Evolutionary conservation across 2,113 vertebrate species (phyloP).

Genomic region (Cololabis saira): DNA sequence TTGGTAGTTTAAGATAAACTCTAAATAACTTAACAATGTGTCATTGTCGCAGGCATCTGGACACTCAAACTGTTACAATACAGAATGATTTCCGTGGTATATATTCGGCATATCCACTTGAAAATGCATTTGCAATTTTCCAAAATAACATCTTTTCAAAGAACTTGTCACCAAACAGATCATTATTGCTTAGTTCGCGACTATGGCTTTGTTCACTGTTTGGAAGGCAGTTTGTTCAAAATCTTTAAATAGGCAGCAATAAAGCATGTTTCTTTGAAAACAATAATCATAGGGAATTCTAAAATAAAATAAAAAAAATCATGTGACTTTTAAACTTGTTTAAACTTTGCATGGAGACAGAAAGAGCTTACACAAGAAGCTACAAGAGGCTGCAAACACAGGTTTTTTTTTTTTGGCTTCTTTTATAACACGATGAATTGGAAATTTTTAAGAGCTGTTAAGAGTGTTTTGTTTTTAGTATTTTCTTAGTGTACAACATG

Average conservation of each 20-base stretch:
- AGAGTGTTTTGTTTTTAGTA: no score
- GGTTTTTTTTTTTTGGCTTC: no score
- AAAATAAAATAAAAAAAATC: not conserved
- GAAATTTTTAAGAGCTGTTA: no score
- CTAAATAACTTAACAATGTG: conserved; percentile 14
- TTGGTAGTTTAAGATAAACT: conserved; percentile 15
- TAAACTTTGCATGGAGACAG: not conserved
- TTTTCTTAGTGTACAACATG: no score
- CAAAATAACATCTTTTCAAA: conserved; percentile 29
- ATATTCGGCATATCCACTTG: conserved; percentile 32
- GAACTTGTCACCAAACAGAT: conserved; percentile 30
- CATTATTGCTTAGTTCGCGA: conserved; percentile 28
- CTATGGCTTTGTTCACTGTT: conserved; percentile 12
- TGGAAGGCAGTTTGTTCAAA: conserved; percentile 26
- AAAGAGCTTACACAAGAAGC: no score
- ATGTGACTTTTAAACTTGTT: not conserved
- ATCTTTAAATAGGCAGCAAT: conserved; percentile 13
- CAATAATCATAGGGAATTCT: conserved; percentile 12
- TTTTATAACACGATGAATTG: no score
- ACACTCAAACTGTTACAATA: conserved; percentile 10
- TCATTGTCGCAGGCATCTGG: not conserved
- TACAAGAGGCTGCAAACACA: no score
- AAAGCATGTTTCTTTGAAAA: conserved; percentile 10
- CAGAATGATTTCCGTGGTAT: conserved; percentile 13
- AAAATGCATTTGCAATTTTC: conserved; percentile 44